These are phyloP conservation scores for Tinea pellionella DNA, from an alignment of 2,888 invertebrate genomes.

Conservation along the genomic window DNA sequence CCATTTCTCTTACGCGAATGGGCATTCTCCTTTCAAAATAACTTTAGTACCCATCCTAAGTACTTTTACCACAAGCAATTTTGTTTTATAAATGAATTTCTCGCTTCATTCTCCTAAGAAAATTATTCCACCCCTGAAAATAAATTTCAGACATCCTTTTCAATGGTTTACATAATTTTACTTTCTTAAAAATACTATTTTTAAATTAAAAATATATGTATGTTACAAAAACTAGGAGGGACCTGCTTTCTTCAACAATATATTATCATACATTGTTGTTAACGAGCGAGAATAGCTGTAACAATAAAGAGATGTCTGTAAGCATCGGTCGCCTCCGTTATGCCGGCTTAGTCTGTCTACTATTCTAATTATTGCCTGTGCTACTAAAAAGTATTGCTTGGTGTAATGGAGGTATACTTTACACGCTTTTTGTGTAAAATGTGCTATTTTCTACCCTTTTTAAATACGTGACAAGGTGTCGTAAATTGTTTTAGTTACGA, in stretches of 20 bases:
- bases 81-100: not conserved
- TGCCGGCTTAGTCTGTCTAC: too few species aligned
- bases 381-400: not conserved
- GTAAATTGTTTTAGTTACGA: not conserved
- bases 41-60: not conserved
- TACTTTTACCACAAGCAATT: not conserved
- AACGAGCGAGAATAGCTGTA: too few species aligned
- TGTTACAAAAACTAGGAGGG: too few species aligned
- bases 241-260: too few species aligned
- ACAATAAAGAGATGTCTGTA: too few species aligned
- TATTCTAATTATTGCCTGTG: too few species aligned
- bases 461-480: not conserved
- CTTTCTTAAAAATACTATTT: not conserved
- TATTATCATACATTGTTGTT: too few species aligned
- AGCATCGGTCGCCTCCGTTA: too few species aligned
- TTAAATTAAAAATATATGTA: too few species aligned
- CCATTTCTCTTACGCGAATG: too few species aligned
- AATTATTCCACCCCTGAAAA: not conserved
- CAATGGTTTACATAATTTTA: not conserved
- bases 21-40: too few species aligned
- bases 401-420: not conserved
- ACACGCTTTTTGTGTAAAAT: not conserved
- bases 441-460: not conserved
- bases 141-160: not conserved
- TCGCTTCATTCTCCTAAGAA: not conserved